A percentile compares a stretch with the other conserved stretches of the same genome.
Conservation (phyloP, 2,113 vertebrate species). For the Pionites leucogaster region DNA sequence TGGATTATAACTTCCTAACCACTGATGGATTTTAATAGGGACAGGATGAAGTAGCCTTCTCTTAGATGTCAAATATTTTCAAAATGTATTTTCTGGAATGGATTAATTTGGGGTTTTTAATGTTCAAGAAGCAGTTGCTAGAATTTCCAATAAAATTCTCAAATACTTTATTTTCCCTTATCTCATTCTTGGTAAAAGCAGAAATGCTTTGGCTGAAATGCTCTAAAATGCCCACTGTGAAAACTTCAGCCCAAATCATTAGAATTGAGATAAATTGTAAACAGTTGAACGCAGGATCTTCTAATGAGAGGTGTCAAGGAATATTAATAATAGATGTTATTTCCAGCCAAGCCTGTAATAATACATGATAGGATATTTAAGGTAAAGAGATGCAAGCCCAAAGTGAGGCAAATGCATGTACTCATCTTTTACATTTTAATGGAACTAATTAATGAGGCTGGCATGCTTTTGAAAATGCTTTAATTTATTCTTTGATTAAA, state of each 20-base stretch:
- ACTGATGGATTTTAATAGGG: neutral
- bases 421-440: constrained; percentile 62
- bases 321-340: constrained; percentile 35
- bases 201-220: neutral
- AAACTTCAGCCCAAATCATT: neutral
- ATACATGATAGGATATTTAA: constrained; percentile 27
- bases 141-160: neutral
- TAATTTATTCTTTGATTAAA: constrained; percentile 65
- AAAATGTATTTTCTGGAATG: neutral
- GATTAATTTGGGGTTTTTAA: neutral
- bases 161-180: neutral
- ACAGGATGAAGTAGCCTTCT: neutral
- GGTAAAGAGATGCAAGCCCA: constrained; percentile 18
- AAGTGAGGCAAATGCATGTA: constrained; percentile 42
- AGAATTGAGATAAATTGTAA: constrained; percentile 28
- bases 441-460: constrained; percentile 62
- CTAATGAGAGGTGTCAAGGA: constrained; percentile 32
- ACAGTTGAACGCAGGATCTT: neutral
- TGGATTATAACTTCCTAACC: neutral
- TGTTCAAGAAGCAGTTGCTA: neutral
- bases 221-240: neutral
- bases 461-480: constrained; percentile 48
- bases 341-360: constrained; percentile 31
- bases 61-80: neutral
- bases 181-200: neutral